Evolutionary conservation across 2,888 invertebrate species (phyloP).

Genomic region (Rhaphigaster nebulosa): DNA sequence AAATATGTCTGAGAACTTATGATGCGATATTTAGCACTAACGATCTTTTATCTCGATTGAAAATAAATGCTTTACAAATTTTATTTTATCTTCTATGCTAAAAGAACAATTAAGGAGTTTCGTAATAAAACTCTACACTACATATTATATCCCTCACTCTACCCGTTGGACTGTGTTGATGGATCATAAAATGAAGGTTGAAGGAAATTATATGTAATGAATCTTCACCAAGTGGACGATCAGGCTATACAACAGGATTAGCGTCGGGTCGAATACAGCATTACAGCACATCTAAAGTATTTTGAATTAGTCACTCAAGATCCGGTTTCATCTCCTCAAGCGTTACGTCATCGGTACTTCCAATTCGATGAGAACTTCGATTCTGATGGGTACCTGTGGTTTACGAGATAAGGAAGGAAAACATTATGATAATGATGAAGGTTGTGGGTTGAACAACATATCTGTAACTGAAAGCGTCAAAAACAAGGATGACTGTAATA

Average conservation of each 20-base stretch:
- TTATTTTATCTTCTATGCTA: no score
- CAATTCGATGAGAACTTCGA: background rate
- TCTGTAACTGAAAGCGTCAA: background rate
- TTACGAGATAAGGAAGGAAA: background rate
- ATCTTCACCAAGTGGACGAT: background rate
- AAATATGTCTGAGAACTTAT: background rate
- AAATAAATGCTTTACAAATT: no score
- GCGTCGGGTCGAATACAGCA: background rate
- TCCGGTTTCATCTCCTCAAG: background rate
- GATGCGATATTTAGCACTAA: background rate
- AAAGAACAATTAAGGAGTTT: background rate
- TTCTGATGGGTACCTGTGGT: conserved; percentile 13
- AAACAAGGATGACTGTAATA: background rate
- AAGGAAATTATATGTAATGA: background rate
- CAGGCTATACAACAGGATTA: background rate
- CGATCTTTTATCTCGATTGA: background rate
- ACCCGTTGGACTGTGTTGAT: background rate
- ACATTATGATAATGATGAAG: background rate
- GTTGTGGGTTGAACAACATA: background rate
- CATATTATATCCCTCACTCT: background rate
- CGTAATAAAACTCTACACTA: background rate
- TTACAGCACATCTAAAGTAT: conserved; percentile 9
- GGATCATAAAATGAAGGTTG: background rate
- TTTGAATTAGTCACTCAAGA: conserved; percentile 48
- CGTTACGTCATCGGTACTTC: conserved; percentile 9